Percentiles rank a stretch among this genome's conserved stretches.
Conservation (phyloP, 2,888 invertebrate genomes). For the Strigamia maritima region DNA sequence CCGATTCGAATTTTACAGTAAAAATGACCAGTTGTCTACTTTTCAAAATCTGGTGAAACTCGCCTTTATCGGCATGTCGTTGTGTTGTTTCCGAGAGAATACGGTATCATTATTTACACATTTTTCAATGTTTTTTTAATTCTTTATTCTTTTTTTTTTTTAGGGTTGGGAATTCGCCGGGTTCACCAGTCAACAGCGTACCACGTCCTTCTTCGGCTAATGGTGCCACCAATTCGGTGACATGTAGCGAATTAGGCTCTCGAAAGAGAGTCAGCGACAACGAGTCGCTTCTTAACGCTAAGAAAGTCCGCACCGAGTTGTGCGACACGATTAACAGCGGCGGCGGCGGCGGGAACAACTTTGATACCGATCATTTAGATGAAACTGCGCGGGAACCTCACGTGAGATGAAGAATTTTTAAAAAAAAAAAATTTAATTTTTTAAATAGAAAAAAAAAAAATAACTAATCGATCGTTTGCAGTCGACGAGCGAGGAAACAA, state of each 20-base stretch:
- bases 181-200: neutral
- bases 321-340: neutral
- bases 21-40: no score
- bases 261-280: conserved; percentile 12
- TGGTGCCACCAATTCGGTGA: conserved; percentile 17
- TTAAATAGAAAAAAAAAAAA: no score
- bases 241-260: conserved; percentile 18
- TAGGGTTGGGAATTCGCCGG: neutral
- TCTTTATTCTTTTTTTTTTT: neutral
- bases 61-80: no score
- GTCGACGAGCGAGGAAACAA: neutral
- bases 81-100: no score
- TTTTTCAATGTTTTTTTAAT: no score
- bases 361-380: conserved; percentile 35
- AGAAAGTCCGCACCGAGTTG: conserved; percentile 36
- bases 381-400: conserved; percentile 38
- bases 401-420: conserved; percentile 28
- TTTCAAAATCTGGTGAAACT: no score
- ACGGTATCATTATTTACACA: no score
- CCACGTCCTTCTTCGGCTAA: conserved; percentile 36
- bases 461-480: no score
- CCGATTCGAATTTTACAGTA: no score
- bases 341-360: neutral
- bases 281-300: conserved; percentile 6
- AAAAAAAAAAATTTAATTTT: no score